A percentile compares a stretch with the other conserved stretches of the same genome.
Conservation (phyloP, 2,113 vertebrate species). For the Chloroceryle aenea region DNA sequence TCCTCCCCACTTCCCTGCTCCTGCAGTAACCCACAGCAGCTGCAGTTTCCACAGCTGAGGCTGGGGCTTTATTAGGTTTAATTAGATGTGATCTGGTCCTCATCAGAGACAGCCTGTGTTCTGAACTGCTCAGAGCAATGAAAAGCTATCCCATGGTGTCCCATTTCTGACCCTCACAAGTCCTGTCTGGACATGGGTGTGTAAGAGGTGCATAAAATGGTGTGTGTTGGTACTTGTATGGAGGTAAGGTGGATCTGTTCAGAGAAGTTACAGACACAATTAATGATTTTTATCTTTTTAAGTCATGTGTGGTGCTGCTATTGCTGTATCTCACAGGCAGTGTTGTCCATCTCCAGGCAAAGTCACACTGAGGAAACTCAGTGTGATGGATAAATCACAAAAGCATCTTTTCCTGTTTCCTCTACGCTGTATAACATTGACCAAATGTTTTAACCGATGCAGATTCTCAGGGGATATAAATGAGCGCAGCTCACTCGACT, state of each 20-base stretch:
- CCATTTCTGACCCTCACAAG: background rate
- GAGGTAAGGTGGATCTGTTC: background rate
- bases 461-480: background rate
- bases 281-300: background rate
- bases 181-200: background rate
- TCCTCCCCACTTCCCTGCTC: background rate
- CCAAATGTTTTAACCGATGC: background rate
- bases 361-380: background rate
- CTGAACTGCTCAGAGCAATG: background rate
- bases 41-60: background rate
- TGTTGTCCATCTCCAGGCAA: background rate
- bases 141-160: background rate
- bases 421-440: background rate
- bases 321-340: background rate
- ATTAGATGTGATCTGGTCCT: background rate
- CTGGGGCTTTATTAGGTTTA: background rate
- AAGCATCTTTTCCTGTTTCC: background rate
- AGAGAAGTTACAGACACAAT: background rate
- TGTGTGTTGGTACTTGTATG: rapidly evolving
- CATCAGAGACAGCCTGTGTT: background rate
- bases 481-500: background rate
- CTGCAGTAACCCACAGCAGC: background rate
- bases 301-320: rapidly evolving
- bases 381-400: background rate
- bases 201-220: no score